Conservation (phyloP, 2,888 invertebrate genomes). For the Cotesia congregata region DNA sequence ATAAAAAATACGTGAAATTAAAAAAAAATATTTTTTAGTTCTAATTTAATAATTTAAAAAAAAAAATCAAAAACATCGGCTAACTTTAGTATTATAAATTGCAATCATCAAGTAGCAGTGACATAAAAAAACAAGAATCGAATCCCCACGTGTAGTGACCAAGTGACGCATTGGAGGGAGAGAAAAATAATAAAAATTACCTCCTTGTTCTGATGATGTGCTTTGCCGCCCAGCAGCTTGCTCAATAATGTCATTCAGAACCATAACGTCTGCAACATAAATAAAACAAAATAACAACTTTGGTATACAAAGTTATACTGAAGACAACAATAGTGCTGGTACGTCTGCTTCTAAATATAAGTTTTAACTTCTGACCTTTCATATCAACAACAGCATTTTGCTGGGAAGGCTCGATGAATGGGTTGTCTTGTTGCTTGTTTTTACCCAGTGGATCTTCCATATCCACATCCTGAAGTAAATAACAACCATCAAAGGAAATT, state of each 20-base stretch:
- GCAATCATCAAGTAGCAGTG: constrained; percentile 16
- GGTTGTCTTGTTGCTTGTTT: constrained; percentile 90
- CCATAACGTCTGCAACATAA: constrained; percentile 89
- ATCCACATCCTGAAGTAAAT: constrained; percentile 79
- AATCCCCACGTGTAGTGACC: background rate
- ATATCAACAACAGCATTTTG: constrained; percentile 93
- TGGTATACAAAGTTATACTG: background rate
- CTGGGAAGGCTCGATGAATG: constrained; percentile 88
- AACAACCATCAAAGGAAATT: background rate
- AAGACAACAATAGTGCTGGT: constrained; percentile 22
- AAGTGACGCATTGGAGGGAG: constrained; percentile 19
- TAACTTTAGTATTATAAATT: no score
- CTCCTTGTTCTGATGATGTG: constrained; percentile 88
- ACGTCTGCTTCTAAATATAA: constrained; percentile 9
- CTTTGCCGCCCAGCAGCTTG: constrained; percentile 93
- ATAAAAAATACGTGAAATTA: no score
- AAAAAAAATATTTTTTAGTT: no score
- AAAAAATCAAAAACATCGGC: no score
- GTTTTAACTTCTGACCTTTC: constrained; percentile 78
- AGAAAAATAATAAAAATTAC: constrained; percentile 72
- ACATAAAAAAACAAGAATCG: constrained; percentile 39
- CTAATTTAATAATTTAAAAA: no score
- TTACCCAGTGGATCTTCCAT: constrained; percentile 87
- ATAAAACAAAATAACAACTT: constrained; percentile 47
- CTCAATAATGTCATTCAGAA: constrained; percentile 95